Base-by-base conservation (phyloP, 2,113 vertebrate genomes). In the Lamprotornis superbus region DNA sequence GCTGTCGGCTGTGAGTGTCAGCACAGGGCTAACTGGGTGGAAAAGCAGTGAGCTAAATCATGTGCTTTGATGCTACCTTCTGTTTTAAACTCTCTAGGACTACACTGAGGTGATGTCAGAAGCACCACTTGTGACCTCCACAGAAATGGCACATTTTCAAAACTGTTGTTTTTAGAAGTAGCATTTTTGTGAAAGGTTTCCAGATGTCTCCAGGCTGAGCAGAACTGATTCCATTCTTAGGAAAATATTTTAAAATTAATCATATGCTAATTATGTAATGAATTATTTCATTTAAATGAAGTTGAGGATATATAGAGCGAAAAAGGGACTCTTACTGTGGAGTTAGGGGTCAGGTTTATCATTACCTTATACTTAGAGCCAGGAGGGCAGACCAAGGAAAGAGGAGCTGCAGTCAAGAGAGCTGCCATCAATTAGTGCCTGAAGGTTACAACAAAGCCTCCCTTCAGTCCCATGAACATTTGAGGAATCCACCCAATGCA, bases 301-400 rank as follows among this genome's bases (percentile, higher is more conserved):
- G n/a, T 44, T 3, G 13, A 70, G 28, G 37, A 10, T 56, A 20
- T 11, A 11, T 31, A 60, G 40, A 80, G 31, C 13, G 27, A 5
- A 73, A 50, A 60, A 56, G 11, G 12, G 24, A 75, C 10, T 60
- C 27, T 44, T 40, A 6, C 30, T 71, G 39, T 49, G 64, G 21
- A 63, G 20, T 59, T 11, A 31, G 46, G 83, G 40, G 20, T 55
- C 30, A 70, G 16, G 39, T 83, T 86, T 78, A 5, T 78, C 9
- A 13, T 60, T 0, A 0, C 19, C 27, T 57, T 53, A 27, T 8
- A 21, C 12, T 77, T 74, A 21, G 2, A 87, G 39, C 23, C 33
- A 59, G 73, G 42, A 57, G 19, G n/a, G 42, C 17, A 53, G 63
- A 83, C 9, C 10, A 50, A 42, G 55, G 14, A 19, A 61, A 80